Evolutionary conservation across 2,888 invertebrate genomes (phyloP), one percentile per base, ranked within the genome.

Genomic region (Ellobium chinense): DNA sequence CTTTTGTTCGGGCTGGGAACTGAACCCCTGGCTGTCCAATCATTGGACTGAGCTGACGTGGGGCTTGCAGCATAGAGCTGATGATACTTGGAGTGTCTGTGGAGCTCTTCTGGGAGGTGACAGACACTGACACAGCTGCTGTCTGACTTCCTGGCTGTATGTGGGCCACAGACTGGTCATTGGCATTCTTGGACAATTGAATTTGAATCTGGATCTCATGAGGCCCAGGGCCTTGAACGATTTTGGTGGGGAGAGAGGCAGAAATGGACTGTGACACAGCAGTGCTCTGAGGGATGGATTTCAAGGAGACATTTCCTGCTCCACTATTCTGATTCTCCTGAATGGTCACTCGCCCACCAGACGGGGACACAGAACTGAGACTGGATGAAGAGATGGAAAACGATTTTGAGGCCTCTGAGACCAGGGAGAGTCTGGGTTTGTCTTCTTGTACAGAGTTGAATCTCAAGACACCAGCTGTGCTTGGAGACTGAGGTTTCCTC

Each of bases 81-180:
- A 75, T 76, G 39, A 82, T 82, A 95, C 95, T 80, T 27, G 77
- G 39, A 62, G 72, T 58, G 5, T 60, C 58, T 18, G 34, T 36
- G 1, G 46, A 34, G 14, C 46, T 39, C 24, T 31, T 39, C 34
- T 54, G 63, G 12, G 77, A 21, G 9, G 39, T 3, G 3, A 37
- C 18, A 12, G 66, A 66, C 1, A 29, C 7, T n/a, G 72, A 2
- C 39, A 37, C 31, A 21, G 77, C 24, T 18, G 18, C 68, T 5
- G 37, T 31, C 12, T 39, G 65, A 18, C 60, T 37, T 14, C 66
- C 27, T 24, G 37, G n/a, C 36, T 70, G 78, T 3, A 74, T 36
- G 21, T 75, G 46, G 4, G 63, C 37, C 34, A 37, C 29, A 18
- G 76, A 34, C 63, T 81, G 68, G 18, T 85, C 83, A 39, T 58